Conservation (phyloP, 2,797 vertebrate genomes). For the Hemibagrus guttatus region DNA sequence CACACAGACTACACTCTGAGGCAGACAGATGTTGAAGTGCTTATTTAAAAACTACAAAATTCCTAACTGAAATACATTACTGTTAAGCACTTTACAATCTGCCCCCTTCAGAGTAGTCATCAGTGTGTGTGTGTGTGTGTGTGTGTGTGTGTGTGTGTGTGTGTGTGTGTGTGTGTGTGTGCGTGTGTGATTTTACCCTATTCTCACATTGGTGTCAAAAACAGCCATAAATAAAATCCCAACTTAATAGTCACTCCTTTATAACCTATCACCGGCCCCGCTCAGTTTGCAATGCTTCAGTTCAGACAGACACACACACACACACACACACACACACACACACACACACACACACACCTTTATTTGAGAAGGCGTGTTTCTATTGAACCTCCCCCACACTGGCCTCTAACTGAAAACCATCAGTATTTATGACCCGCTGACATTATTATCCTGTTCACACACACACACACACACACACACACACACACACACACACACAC, state of each 20-base stretch:
- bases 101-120: no score
- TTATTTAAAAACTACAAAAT: neutral
- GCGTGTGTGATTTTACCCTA: neutral
- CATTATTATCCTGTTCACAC: conserved; percentile 25
- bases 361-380: conserved; percentile 16
- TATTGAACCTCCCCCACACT: conserved; percentile 26
- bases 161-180: neutral
- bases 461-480: conserved; percentile 9
- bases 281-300: neutral
- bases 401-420: conserved; percentile 15
- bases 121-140: neutral
- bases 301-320: neutral
- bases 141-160: no score
- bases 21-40: neutral
- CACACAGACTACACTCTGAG: neutral
- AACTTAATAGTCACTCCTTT: neutral
- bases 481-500: neutral
- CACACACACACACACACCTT: conserved; percentile 27
- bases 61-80: neutral
- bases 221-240: neutral
- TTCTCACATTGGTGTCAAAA: no score
- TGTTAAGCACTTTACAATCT: neutral
- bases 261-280: conserved; percentile 6
- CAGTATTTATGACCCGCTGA: conserved; percentile 35
- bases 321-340: conserved; percentile 25